phyloP scores from a whole-genome alignment of 2,888 invertebrate genomes.

The Hydroisotoma schaefferi region DNA sequence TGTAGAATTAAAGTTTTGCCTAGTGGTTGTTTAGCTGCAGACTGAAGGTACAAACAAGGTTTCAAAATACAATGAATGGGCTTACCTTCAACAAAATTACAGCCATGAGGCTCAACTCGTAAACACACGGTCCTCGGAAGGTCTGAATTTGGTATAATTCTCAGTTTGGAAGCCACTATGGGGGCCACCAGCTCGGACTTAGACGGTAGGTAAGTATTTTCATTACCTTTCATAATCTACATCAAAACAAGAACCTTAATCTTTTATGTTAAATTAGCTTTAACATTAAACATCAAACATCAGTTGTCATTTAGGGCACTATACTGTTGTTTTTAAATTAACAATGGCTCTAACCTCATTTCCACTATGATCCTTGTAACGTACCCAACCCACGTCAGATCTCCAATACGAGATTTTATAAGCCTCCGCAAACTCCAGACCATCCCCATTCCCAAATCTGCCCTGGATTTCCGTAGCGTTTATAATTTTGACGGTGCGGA shows the following conservation, averaged over 20 bases:
- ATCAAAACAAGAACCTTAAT: slow-evolving; percentile 47
- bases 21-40: too few relatives aligned
- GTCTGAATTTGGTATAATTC: slow-evolving; percentile 82
- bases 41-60: too few relatives aligned
- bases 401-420: slow-evolving; percentile 82
- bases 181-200: slow-evolving; percentile 73
- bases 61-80: too few relatives aligned
- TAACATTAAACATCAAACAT: too few relatives aligned
- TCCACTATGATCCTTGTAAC: slow-evolving; percentile 69
- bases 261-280: too few relatives aligned
- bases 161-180: slow-evolving; percentile 79
- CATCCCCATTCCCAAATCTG: slow-evolving; percentile 86
- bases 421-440: slow-evolving; percentile 78
- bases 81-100: too few relatives aligned
- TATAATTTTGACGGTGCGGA: slow-evolving; percentile 74
- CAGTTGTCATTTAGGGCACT: too few relatives aligned
- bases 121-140: slow-evolving; percentile 85
- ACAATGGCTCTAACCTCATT: slow-evolving; percentile 63
- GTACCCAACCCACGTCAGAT: slow-evolving; percentile 73
- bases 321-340: neutral
- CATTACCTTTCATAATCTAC: slow-evolving; percentile 77
- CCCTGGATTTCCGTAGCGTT: slow-evolving; percentile 80
- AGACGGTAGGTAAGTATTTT: slow-evolving; percentile 71
- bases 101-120: slow-evolving; percentile 87
- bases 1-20: too few relatives aligned